A percentile compares a stretch with the other conserved stretches of the same genome.
phyloP scores from a whole-genome alignment of 1,140 invertebrate genomes.

The Magallana gigas region DNA sequence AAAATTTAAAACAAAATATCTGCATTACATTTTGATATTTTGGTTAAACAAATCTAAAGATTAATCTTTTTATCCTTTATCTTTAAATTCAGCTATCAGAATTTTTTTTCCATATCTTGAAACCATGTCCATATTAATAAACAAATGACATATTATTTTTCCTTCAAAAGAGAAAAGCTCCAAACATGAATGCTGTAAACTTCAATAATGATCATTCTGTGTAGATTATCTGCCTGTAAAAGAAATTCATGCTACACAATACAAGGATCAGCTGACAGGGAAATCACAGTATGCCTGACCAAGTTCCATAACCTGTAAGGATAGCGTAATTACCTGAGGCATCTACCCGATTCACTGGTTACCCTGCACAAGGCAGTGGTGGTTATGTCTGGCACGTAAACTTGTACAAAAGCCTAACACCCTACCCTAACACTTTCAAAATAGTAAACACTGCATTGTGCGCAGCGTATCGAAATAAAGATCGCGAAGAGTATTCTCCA shows the following conservation, averaged over 20 bases:
- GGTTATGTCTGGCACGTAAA: constrained; percentile 17
- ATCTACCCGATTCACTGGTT: constrained; percentile 21
- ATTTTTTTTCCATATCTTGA: no score
- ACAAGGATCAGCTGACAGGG: not conserved
- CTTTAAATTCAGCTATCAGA: no score
- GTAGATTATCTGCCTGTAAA: not conserved
- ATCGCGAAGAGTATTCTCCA: constrained; percentile 8
- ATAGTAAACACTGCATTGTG: constrained; percentile 81
- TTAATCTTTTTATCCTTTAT: no score
- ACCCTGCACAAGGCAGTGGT: constrained; percentile 9
- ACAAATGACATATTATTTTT: not conserved
- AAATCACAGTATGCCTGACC: constrained; percentile 10
- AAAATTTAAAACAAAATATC: no score
- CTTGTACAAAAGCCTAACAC: constrained; percentile 57
- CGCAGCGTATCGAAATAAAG: constrained; percentile 77
- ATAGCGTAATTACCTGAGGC: constrained; percentile 30
- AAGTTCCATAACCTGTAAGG: constrained; percentile 18
- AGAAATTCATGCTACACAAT: not conserved
- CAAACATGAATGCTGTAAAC: not conserved
- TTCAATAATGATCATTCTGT: not conserved
- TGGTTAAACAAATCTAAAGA: no score
- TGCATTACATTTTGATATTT: no score
- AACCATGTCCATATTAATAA: no score
- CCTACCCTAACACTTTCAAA: constrained; percentile 69
- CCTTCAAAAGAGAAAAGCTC: not conserved